Conservation (phyloP, 2,888 invertebrate genomes). For the Protodeltote pygarga region DNA sequence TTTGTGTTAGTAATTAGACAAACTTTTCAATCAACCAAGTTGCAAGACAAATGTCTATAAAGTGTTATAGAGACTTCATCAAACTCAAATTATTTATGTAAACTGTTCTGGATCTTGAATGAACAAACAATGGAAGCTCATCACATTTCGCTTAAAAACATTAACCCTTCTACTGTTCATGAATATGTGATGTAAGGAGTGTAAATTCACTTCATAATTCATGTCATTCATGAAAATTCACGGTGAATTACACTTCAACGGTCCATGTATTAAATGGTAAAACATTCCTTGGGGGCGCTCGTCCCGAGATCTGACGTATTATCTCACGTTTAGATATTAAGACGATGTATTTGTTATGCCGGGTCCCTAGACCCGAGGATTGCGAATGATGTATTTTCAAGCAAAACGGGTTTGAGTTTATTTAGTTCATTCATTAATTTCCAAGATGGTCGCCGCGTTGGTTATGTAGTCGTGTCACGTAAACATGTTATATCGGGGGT, state of each 20-base stretch:
- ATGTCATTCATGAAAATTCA: constrained; percentile 53
- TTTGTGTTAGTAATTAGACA: too few species aligned
- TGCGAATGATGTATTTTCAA: too few species aligned
- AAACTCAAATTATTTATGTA: constrained; percentile 29
- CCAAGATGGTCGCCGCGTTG: too few species aligned
- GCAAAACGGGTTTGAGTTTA: too few species aligned
- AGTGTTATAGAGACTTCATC: constrained; percentile 11
- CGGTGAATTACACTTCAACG: constrained; percentile 36
- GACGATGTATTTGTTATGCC: constrained; percentile 4
- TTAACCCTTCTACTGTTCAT: neutral
- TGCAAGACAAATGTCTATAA: constrained; percentile 18
- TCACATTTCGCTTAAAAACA: neutral
- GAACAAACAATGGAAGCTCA: neutral
- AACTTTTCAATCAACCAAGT: constrained; percentile 29
- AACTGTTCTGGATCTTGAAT: constrained; percentile 10
- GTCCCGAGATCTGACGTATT: constrained; percentile 20
- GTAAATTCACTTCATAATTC: constrained; percentile 58
- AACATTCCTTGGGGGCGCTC: constrained; percentile 23
- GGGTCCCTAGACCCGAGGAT: neutral
- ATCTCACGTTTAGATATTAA: constrained; percentile 24
- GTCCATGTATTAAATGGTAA: constrained; percentile 32
- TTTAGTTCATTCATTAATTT: too few species aligned
- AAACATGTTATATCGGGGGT: too few species aligned
- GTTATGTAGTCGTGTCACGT: too few species aligned
- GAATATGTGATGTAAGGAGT: constrained; percentile 4